Conservation (phyloP, 2,113 vertebrate genomes). For the Nestor notabilis region DNA sequence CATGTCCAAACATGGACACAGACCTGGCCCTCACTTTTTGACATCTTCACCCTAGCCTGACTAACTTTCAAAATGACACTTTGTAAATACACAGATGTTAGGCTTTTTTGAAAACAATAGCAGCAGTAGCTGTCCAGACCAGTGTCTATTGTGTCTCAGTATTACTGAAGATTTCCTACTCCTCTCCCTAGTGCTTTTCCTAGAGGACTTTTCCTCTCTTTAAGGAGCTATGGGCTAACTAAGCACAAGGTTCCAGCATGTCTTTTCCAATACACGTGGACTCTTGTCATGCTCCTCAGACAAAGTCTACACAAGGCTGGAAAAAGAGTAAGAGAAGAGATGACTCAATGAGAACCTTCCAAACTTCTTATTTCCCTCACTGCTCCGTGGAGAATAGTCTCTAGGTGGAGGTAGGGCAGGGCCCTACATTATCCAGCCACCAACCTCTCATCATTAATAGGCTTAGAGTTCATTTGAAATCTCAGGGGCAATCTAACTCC, state of each 20-base stretch:
- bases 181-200: neutral
- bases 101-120: neutral
- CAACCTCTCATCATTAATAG: neutral
- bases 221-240: neutral
- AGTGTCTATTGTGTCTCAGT: neutral
- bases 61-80: neutral
- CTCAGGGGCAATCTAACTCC: neutral
- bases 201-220: neutral
- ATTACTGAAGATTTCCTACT: neutral
- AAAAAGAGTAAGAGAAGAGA: neutral
- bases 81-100: neutral
- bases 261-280: rapidly evolving
- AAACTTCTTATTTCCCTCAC: neutral
- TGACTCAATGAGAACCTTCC: neutral
- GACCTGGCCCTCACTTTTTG: neutral
- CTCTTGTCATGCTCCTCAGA: neutral
- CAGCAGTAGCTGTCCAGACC: neutral
- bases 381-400: neutral
- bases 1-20: neutral
- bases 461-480: neutral
- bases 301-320: neutral
- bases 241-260: neutral
- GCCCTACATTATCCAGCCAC: neutral
- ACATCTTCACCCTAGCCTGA: neutral
- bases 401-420: neutral